phyloP scores from a whole-genome alignment of 2,888 invertebrate species.

The Ellobium chinense region DNA sequence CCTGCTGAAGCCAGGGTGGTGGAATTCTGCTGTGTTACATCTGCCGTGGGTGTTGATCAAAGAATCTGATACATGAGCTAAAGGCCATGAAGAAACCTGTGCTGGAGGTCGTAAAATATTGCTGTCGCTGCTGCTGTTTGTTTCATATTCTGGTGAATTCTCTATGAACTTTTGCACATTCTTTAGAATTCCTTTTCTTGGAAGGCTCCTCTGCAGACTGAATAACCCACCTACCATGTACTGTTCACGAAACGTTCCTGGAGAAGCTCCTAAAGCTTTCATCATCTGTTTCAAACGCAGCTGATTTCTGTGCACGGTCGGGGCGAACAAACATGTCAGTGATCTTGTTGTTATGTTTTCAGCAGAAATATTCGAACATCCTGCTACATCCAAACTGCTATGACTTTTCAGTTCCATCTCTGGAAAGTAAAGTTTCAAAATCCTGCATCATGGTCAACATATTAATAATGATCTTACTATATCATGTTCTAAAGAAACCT shows the following conservation, averaged over 20 bases:
- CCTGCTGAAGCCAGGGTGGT: background rate
- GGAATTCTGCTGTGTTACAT: background rate
- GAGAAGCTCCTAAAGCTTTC: background rate
- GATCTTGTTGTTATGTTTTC: background rate
- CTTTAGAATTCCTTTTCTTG: conserved; percentile 8
- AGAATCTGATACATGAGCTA: background rate
- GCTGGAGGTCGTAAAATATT: background rate
- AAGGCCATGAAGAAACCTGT: background rate
- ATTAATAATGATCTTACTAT: too few species aligned
- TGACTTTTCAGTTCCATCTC: background rate
- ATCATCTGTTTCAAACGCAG: background rate
- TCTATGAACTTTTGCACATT: background rate
- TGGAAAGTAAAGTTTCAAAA: background rate
- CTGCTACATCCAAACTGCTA: background rate
- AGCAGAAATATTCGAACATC: background rate
- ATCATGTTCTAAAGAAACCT: too few species aligned
- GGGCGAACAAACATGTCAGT: background rate
- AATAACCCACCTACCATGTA: background rate
- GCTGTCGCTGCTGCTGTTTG: background rate
- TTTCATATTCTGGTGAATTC: background rate
- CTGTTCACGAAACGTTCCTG: background rate
- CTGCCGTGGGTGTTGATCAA: background rate
- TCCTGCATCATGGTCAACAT: too few species aligned
- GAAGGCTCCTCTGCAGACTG: background rate
- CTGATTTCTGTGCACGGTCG: background rate